These are phyloP conservation scores for Acromyrmex echinatior DNA, from an alignment of 1,140 invertebrate species.

Conservation along the genomic window DNA sequence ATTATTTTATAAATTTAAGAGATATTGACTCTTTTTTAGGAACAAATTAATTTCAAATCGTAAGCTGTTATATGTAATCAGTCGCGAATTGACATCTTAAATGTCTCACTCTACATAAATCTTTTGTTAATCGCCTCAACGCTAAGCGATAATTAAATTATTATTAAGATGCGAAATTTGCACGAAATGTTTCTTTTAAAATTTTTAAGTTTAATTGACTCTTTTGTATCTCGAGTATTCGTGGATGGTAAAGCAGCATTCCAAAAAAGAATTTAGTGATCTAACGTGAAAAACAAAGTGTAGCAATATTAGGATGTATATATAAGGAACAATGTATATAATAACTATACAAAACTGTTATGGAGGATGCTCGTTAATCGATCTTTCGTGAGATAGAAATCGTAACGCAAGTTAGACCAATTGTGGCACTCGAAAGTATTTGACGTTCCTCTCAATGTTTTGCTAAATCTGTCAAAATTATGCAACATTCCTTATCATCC, in stretches of 20 bases:
- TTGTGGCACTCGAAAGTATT: neutral
- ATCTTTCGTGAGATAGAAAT: slow-evolving; percentile 32
- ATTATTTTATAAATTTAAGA: slow-evolving; percentile 5
- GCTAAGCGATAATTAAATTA: slow-evolving; percentile 40
- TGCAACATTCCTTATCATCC: slow-evolving; percentile 43
- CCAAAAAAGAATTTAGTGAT: slow-evolving; percentile 72
- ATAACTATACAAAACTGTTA: slow-evolving; percentile 40
- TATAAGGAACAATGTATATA: slow-evolving; percentile 49
- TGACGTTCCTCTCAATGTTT: slow-evolving; percentile 25
- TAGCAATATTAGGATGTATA: slow-evolving; percentile 84
- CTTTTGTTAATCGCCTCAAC: neutral
- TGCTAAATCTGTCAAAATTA: slow-evolving; percentile 21
- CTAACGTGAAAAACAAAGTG: slow-evolving; percentile 75
- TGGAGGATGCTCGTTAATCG: neutral
- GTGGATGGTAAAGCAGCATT: slow-evolving; percentile 37
- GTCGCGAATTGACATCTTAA: slow-evolving; percentile 27
- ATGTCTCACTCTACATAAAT: slow-evolving; percentile 19
- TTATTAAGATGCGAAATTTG: slow-evolving; percentile 14
- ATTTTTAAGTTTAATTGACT: slow-evolving; percentile 25
- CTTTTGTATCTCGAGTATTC: slow-evolving; percentile 15
- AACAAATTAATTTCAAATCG: neutral
- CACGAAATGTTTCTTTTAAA: slow-evolving; percentile 32
- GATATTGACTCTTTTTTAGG: neutral
- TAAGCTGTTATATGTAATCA: neutral
- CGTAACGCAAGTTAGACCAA: neutral